Evolutionary conservation across 2,888 invertebrate genomes (phyloP).

Genomic region (Epinotia nisella): DNA sequence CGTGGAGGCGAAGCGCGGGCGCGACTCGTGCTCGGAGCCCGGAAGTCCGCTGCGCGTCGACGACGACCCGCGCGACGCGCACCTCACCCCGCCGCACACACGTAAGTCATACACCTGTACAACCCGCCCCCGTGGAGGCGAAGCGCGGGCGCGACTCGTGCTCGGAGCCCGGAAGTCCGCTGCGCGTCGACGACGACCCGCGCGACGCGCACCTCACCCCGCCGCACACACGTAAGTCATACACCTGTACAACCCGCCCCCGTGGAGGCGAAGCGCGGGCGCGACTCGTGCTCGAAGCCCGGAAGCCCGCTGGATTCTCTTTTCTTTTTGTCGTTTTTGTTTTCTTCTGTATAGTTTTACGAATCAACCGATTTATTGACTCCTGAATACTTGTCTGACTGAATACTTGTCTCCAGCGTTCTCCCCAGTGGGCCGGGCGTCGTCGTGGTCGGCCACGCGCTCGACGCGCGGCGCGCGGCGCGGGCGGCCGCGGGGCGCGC

Average conservation of each 20-base stretch:
- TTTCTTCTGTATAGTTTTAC: not conserved
- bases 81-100: conserved; percentile 53
- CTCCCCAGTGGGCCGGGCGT: conserved; percentile 54
- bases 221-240: too few species aligned
- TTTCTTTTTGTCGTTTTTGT: too few species aligned
- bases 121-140: too few species aligned
- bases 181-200: too few species aligned
- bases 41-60: too few species aligned
- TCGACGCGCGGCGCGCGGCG: conserved; percentile 79
- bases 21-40: too few species aligned
- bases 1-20: too few species aligned
- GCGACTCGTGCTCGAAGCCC: conserved; percentile 59
- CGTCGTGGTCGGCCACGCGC: conserved; percentile 54
- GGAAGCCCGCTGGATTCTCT: not conserved
- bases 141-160: conserved; percentile 50
- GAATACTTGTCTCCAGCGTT: conserved; percentile 55
- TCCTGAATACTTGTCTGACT: too few species aligned
- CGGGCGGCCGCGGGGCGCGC: conserved; percentile 90
- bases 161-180: too few species aligned
- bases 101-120: not conserved
- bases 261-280: conserved; percentile 52
- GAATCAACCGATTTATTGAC: not conserved
- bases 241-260: conserved; percentile 48
- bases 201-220: too few species aligned
- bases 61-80: conserved; percentile 85